Evolutionary conservation across 2,888 invertebrate species (phyloP).

Genomic region (Tachystola acroxantha): DNA sequence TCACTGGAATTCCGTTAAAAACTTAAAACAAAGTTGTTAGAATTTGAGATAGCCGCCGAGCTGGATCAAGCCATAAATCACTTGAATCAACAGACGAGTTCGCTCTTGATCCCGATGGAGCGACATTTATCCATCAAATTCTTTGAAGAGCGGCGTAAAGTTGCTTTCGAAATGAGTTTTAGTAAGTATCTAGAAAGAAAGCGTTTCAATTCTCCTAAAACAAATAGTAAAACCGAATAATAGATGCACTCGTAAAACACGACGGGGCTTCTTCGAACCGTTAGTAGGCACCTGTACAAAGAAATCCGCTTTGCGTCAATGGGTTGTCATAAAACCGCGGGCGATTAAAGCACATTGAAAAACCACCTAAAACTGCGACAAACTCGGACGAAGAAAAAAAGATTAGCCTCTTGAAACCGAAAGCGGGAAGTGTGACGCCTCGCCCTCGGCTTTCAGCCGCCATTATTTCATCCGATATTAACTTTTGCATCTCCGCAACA

Average conservation of each 20-base stretch:
- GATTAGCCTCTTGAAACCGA: slow-evolving; percentile 40
- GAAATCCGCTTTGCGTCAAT: slow-evolving; percentile 36
- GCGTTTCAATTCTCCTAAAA: slow-evolving; percentile 2
- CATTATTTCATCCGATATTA: slow-evolving; percentile 57
- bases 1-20: slow-evolving; percentile 30
- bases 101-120: slow-evolving; percentile 20
- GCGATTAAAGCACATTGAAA: slow-evolving; percentile 38
- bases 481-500: slow-evolving; percentile 34
- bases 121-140: slow-evolving; percentile 5
- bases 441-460: slow-evolving; percentile 56
- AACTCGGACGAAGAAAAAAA: slow-evolving; percentile 41
- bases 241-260: slow-evolving; percentile 2
- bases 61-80: slow-evolving; percentile 39
- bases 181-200: background rate
- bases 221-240: background rate
- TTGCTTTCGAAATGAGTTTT: background rate
- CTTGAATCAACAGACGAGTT: slow-evolving; percentile 34
- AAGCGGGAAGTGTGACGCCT: slow-evolving; percentile 52
- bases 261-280: background rate
- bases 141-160: background rate
- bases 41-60: slow-evolving; percentile 18
- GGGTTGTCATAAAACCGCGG: slow-evolving; percentile 29
- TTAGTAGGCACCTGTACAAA: slow-evolving; percentile 11
- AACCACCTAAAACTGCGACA: slow-evolving; percentile 32
- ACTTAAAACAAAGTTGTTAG: slow-evolving; percentile 31